These are phyloP conservation scores for Phallusia fumigata DNA, from an alignment of 23 tunicate genomes.

Conservation along the genomic window DNA sequence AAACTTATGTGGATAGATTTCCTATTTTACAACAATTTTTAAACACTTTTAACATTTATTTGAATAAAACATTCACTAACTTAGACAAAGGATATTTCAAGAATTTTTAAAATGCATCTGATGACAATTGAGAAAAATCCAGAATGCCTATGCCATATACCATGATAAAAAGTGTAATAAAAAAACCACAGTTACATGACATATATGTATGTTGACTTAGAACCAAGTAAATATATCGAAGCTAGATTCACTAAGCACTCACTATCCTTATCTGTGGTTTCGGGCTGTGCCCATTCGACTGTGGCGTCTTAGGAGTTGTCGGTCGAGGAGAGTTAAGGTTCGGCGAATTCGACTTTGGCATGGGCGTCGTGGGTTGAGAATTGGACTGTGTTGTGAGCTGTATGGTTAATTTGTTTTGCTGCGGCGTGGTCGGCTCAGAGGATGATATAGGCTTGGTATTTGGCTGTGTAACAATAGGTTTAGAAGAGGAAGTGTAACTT, in stretches of 20 bases:
- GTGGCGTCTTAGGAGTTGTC: slow-evolving; percentile 23
- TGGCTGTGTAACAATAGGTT: not conserved
- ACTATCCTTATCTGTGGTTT: slow-evolving; percentile 15
- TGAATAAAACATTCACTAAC: too few relatives aligned
- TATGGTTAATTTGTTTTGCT: not conserved
- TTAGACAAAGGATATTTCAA: too few relatives aligned
- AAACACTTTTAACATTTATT: too few relatives aligned
- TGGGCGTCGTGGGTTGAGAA: slow-evolving; percentile 26
- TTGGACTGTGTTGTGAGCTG: not conserved
- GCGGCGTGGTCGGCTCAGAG: slow-evolving; percentile 14
- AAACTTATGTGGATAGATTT: too few relatives aligned
- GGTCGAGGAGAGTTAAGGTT: not conserved
- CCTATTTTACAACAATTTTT: too few relatives aligned
- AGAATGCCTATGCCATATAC: too few relatives aligned
- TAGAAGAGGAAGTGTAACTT: not conserved
- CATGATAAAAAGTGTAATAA: too few relatives aligned
- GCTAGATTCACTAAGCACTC: not conserved
- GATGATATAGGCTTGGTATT: not conserved
- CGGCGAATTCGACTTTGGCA: slow-evolving; percentile 16
- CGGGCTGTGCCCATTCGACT: slow-evolving; percentile 2
- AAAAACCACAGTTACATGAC: too few relatives aligned
- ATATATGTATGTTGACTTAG: not conserved
- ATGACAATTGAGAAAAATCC: too few relatives aligned
- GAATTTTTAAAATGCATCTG: too few relatives aligned
- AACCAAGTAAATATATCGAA: not conserved